These are phyloP conservation scores for Drosophila mayaguana DNA, from an alignment of 2,888 invertebrate species.

Conservation along the genomic window DNA sequence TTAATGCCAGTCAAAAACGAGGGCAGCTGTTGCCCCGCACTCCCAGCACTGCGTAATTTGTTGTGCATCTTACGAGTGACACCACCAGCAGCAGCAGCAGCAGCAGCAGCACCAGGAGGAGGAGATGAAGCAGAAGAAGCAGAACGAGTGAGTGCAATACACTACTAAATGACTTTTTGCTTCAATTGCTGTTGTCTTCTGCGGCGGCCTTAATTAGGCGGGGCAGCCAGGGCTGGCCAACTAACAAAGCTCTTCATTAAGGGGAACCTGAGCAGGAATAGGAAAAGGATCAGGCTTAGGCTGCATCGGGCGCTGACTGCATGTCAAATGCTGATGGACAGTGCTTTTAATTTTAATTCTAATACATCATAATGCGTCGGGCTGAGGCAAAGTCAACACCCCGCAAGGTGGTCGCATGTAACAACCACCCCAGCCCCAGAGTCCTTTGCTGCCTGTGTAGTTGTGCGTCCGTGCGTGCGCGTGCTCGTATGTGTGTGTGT, in stretches of 20 bases:
- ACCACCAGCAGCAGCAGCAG: neutral
- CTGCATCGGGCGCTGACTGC: constrained; percentile 22
- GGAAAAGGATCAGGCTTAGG: neutral
- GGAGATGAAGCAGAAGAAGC: neutral
- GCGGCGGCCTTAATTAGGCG: constrained; percentile 60
- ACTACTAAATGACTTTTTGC: constrained; percentile 1
- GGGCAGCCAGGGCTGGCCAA: neutral
- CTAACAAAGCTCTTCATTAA: constrained; percentile 68
- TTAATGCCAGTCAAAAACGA: constrained; percentile 66
- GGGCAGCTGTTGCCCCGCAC: constrained; percentile 52
- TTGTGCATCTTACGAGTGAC: constrained; percentile 21
- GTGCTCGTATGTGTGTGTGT: constrained; percentile 66
- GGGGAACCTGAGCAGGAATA: constrained; percentile 55
- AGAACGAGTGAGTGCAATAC: neutral
- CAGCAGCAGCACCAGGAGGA: neutral
- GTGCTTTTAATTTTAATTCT: constrained; percentile 82
- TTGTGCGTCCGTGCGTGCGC: constrained; percentile 52
- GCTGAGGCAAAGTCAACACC: constrained; percentile 56
- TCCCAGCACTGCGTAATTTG: constrained; percentile 32
- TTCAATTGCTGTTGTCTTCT: constrained; percentile 8
- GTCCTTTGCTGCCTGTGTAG: neutral
- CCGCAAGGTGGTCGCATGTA: constrained; percentile 55
- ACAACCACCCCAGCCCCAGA: neutral
- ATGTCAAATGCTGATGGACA: constrained; percentile 61
- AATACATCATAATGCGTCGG: constrained; percentile 82